These are phyloP conservation scores for Cephalopachus bancanus DNA, from an alignment of 2,797 vertebrate genomes.

Conservation along the genomic window DNA sequence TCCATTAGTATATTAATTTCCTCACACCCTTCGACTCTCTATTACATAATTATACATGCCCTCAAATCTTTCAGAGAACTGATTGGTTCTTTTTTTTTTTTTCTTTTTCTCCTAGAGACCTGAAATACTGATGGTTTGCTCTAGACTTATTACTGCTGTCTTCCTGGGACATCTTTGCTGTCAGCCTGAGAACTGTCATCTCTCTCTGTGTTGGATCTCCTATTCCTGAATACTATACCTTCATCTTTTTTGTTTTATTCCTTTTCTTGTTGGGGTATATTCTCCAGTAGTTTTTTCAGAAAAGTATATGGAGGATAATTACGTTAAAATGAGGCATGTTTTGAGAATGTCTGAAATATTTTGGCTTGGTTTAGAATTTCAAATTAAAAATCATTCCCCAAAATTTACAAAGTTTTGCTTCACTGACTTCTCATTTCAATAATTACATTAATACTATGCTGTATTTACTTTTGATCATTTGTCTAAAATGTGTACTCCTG, in stretches of 20 bases:
- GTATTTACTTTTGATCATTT: conserved; percentile 5
- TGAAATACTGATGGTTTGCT: not conserved
- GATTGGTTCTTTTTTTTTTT: not conserved
- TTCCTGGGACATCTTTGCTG: not conserved
- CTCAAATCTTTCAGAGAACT: not conserved
- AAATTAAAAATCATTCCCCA: not conserved
- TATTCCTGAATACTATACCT: not conserved
- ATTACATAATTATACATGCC: not conserved
- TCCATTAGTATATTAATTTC: not conserved
- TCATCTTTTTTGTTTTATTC: not conserved
- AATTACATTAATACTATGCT: not conserved
- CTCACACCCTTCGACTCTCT: not conserved
- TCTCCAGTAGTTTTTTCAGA: not conserved
- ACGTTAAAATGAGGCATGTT: not conserved
- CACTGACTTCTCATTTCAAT: not conserved
- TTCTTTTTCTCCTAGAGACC: not conserved
- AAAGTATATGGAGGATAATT: not conserved
- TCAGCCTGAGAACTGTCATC: not conserved
- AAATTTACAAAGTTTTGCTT: not conserved
- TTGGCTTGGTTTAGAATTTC: conserved; percentile 4
- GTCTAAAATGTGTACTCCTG: not conserved
- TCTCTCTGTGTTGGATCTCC: too few species aligned
- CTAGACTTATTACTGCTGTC: not conserved
- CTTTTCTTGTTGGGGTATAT: not conserved
- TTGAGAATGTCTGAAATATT: not conserved